phyloP scores from a whole-genome alignment of 2,888 invertebrate genomes.

The Euzophera pinguis region DNA sequence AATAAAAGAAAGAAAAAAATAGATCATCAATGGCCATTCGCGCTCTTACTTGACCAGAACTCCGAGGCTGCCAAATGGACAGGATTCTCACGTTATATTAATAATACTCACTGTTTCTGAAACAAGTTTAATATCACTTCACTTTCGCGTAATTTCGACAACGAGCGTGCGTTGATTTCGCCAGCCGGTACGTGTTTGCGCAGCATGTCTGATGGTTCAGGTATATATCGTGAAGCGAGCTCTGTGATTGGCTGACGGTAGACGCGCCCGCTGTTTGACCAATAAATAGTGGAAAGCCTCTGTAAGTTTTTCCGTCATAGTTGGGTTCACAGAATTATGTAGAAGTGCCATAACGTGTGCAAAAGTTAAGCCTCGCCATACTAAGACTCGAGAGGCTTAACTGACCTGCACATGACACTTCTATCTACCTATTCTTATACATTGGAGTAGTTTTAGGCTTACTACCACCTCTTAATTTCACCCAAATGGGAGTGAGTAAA shows the following conservation, averaged over 20 bases:
- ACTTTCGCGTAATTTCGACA: conserved; percentile 41
- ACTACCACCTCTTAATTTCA: no score
- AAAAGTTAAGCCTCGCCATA: no score
- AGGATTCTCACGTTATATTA: conserved; percentile 16
- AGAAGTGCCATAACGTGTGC: no score
- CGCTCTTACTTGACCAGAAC: conserved; percentile 1
- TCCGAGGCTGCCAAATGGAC: conserved; percentile 28
- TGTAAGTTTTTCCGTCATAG: conserved; percentile 30
- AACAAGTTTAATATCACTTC: conserved; percentile 32
- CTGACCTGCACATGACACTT: no score
- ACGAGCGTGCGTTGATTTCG: conserved; percentile 50
- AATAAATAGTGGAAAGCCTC: conserved; percentile 63
- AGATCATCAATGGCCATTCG: background rate
- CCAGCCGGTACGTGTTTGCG: conserved; percentile 54
- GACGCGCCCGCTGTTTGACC: conserved; percentile 52
- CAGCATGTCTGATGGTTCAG: conserved; percentile 41
- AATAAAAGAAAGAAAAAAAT: background rate
- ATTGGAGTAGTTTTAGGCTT: background rate
- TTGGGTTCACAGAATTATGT: no score
- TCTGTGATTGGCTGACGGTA: conserved; percentile 49
- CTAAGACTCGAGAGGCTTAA: no score
- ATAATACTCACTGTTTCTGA: conserved; percentile 52
- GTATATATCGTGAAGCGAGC: conserved; percentile 55
- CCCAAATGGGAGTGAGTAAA: no score
- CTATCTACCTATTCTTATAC: no score